Percentiles rank a stretch among this genome's conserved stretches.
Evolutionary conservation across 2,888 invertebrate genomes (phyloP).

Genomic region (Heliconius hortense): DNA sequence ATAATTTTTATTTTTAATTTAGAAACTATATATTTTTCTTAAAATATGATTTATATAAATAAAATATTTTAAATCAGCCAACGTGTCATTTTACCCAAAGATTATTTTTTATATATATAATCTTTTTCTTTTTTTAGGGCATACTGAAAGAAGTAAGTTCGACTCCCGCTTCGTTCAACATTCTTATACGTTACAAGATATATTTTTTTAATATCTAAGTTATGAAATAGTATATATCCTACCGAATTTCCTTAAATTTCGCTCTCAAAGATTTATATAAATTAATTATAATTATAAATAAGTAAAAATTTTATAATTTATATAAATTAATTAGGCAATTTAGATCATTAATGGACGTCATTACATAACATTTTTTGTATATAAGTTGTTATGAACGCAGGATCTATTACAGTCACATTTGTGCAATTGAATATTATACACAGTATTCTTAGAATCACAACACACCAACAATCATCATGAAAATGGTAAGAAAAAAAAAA

Average conservation of each 20-base stretch:
- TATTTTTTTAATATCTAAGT: neutral
- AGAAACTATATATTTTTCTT: too few species aligned
- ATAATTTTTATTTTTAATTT: too few species aligned
- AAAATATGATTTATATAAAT: too few species aligned
- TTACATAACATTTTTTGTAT: neutral
- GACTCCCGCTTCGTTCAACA: too few species aligned
- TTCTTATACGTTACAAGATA: neutral
- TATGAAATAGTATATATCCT: neutral
- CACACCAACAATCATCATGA: constrained; percentile 1
- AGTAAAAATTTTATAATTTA: too few species aligned
- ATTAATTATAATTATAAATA: too few species aligned
- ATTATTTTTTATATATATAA: too few species aligned
- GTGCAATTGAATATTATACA: neutral
- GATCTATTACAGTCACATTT: neutral
- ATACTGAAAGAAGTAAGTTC: too few species aligned
- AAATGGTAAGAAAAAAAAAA: constrained; percentile 5
- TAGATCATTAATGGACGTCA: neutral
- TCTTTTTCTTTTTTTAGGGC: too few species aligned
- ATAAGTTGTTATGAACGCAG: neutral
- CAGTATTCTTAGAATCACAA: neutral
- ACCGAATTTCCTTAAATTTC: neutral
- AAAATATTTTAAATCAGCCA: too few species aligned
- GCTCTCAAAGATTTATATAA: neutral
- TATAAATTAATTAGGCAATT: neutral
- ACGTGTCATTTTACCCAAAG: too few species aligned